Evolutionary conservation across 2,113 vertebrate species (phyloP).

Genomic region (Ctenodactylus gundi): DNA sequence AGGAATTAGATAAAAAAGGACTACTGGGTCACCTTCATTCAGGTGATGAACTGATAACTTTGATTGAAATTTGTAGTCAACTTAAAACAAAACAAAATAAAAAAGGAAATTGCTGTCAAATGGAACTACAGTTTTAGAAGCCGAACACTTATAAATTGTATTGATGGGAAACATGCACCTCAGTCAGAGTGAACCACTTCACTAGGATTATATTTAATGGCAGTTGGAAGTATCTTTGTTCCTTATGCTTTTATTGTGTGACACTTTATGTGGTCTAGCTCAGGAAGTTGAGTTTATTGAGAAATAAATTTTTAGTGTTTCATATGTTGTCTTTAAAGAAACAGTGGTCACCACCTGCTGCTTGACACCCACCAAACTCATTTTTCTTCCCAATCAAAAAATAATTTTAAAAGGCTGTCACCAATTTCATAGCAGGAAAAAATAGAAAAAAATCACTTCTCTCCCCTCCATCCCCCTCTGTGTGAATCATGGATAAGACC

Average conservation of each 20-base stretch:
- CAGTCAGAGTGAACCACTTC: constrained; percentile 56
- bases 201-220: constrained; percentile 62
- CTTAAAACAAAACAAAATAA: constrained; percentile 71
- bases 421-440: constrained; percentile 51
- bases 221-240: constrained; percentile 60
- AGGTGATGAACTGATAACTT: constrained; percentile 71
- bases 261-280: constrained; percentile 4
- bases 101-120: constrained; percentile 65
- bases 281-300: constrained; percentile 61
- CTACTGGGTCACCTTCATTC: constrained; percentile 71
- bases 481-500: not conserved
- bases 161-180: constrained; percentile 55
- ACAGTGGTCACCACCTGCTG: constrained; percentile 54
- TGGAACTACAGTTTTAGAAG: constrained; percentile 47
- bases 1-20: constrained; percentile 59
- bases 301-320: constrained; percentile 71
- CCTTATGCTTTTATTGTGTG: constrained; percentile 56
- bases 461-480: not conserved
- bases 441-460: constrained; percentile 17
- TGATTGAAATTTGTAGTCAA: constrained; percentile 70
- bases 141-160: constrained; percentile 60
- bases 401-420: constrained; percentile 69
- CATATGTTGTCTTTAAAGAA: constrained; percentile 62
- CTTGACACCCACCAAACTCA: not conserved
- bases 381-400: constrained; percentile 66